Base-by-base conservation (phyloP, 2,888 invertebrate species). In the Spilarctia lutea region DNA sequence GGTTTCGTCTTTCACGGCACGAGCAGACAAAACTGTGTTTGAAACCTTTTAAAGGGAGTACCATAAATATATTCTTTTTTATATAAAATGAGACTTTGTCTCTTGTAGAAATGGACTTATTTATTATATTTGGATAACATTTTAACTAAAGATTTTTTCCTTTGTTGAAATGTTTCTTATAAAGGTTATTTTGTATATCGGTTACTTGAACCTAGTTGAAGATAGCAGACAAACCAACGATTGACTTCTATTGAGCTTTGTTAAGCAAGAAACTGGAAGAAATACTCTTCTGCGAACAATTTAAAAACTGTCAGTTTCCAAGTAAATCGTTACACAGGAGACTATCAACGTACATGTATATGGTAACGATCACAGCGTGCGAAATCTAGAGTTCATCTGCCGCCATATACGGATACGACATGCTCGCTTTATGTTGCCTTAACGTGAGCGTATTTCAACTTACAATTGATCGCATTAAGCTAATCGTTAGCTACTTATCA, bases 341-440 rank as follows among this genome's bases (percentile, higher is more conserved):
- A 79, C 79, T 82, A 83, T 83, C 83, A 81, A 79, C 73, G 80
- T 52, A 76, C 81, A 81, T 81, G 79, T 85, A 84, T 86, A 88
- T 84, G 87, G 89, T 84, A 81, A 84, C 75, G 83, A 85, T 83
- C 75, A 75, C 75, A 79, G 81, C 89, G 87, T 88, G 87, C 88
- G 82, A 89, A 86, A 89, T 88, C 88, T 83, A 79, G 81, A 81
- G 81, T 81, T 81, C 87, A 83, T 87, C 86, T 86, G 75, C 77
- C 68, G 72, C 88, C 89, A 72, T 87, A 86, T 86, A 88, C 69
- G 86, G 83, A 67, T 39, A 71, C 60, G 77, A 78, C 83, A 78
- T 79, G 80, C 73, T 71, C 70, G 72, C 56, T 30, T 7, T 45
- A 16, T 45, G 16, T 27, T 65, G 56, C 73, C 10, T 71, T 75